Evolutionary conservation across 2,113 vertebrate species (phyloP).

Genomic region (Thomomys bottae): DNA sequence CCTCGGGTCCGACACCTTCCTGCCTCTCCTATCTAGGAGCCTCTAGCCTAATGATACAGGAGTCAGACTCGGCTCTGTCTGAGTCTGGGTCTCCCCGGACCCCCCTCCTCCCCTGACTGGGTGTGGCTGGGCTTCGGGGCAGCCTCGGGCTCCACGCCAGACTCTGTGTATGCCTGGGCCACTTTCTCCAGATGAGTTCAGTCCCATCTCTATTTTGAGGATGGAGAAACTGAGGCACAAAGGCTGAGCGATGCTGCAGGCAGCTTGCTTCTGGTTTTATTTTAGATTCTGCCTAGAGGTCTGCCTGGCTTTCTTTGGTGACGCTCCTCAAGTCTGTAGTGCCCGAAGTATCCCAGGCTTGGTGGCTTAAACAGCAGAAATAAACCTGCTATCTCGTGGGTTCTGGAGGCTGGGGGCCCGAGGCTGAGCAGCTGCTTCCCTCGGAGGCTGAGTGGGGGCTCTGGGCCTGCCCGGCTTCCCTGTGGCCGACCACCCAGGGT

Average conservation of each 20-base stretch:
- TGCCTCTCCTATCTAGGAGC: accelerated
- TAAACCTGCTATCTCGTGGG: accelerated
- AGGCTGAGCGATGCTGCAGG: accelerated
- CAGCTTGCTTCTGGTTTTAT: background rate
- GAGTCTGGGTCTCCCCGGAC: background rate
- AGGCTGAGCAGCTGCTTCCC: accelerated
- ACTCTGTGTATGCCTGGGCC: no score
- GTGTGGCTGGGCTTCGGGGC: background rate
- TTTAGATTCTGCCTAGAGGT: accelerated
- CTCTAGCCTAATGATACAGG: background rate
- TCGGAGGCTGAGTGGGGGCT: no score
- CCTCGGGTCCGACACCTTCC: accelerated
- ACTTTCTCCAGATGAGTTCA: accelerated
- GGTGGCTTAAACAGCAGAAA: background rate
- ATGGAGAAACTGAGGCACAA: background rate
- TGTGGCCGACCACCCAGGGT: background rate
- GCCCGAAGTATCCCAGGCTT: background rate
- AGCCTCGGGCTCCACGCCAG: no score
- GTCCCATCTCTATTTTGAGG: background rate
- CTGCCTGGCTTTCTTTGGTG: background rate
- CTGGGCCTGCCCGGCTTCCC: background rate
- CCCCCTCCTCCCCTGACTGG: background rate
- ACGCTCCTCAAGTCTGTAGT: background rate
- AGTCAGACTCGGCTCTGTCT: background rate
- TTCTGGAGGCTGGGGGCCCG: background rate